phyloP scores from a whole-genome alignment of 1,140 invertebrate genomes.

The Dendrolimus punctatus region DNA sequence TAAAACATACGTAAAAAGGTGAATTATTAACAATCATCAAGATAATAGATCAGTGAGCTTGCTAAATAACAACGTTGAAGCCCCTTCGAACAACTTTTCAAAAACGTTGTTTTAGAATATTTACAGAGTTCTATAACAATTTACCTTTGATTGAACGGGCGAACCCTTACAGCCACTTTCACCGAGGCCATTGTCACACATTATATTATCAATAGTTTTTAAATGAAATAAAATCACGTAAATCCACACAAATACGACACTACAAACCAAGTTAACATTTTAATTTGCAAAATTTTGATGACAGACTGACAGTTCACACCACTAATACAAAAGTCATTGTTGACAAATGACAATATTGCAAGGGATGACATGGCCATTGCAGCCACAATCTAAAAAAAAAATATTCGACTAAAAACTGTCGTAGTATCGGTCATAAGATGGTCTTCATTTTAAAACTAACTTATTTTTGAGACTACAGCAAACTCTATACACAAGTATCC shows the following conservation, averaged over 20 bases:
- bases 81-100: slow-evolving; percentile 16
- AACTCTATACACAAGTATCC: too few relatives aligned
- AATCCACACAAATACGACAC: slow-evolving; percentile 43
- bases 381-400: too few relatives aligned
- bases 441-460: too few relatives aligned
- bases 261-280: slow-evolving; percentile 53
- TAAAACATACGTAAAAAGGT: slow-evolving; percentile 8
- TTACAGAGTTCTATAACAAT: slow-evolving; percentile 19
- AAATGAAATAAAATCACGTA: slow-evolving; percentile 46
- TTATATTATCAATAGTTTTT: slow-evolving; percentile 56
- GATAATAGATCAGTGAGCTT: slow-evolving; percentile 34
- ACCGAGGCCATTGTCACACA: slow-evolving; percentile 82
- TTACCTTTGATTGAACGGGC: slow-evolving; percentile 88
- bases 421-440: too few relatives aligned
- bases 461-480: too few relatives aligned
- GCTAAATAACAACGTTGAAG: slow-evolving; percentile 17
- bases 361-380: too few relatives aligned
- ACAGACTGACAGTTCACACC: slow-evolving; percentile 13
- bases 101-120: slow-evolving; percentile 18
- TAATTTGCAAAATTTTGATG: slow-evolving; percentile 15
- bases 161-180: slow-evolving; percentile 86
- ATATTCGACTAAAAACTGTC: too few relatives aligned
- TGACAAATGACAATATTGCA: too few relatives aligned
- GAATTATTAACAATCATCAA: slow-evolving; percentile 16
- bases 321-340: too few relatives aligned